Conservation (phyloP, 1,140 invertebrate species). For the Drosophila nasuta region DNA sequence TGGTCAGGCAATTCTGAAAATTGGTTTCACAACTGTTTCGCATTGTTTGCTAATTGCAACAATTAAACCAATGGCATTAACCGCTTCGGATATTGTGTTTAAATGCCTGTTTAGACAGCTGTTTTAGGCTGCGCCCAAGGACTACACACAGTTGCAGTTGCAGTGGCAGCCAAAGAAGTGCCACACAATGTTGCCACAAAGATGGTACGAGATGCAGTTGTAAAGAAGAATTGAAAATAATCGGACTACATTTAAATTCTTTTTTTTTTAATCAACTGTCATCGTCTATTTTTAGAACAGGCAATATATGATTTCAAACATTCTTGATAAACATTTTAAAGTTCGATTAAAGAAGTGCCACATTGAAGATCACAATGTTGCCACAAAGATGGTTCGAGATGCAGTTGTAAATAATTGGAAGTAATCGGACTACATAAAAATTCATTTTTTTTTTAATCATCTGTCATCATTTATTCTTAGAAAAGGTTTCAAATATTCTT, state of each 20-base stretch:
- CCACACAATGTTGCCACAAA: slow-evolving; percentile 7
- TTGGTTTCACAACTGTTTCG: slow-evolving; percentile 66
- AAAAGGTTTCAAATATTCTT: too few species aligned
- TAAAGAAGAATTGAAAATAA: background rate
- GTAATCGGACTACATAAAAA: too few species aligned
- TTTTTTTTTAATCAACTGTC: too few species aligned
- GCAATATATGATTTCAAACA: too few species aligned
- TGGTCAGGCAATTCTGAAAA: slow-evolving; percentile 42
- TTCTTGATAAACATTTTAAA: too few species aligned
- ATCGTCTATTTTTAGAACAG: too few species aligned
- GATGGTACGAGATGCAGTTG: background rate
- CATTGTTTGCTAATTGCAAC: slow-evolving; percentile 66
- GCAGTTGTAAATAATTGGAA: background rate
- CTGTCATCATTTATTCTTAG: too few species aligned
- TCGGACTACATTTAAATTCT: too few species aligned
- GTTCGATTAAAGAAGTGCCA: background rate
- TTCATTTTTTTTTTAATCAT: too few species aligned
- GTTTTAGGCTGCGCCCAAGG: slow-evolving; percentile 40
- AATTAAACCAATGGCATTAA: slow-evolving; percentile 52
- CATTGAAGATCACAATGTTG: background rate
- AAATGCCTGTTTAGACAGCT: slow-evolving; percentile 56
- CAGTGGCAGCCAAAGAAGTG: slow-evolving; percentile 5
- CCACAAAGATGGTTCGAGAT: too few species aligned
- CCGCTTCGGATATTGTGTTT: slow-evolving; percentile 43
- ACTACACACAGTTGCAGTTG: slow-evolving; percentile 1